phyloP scores from a whole-genome alignment of 1,140 invertebrate species.

The Nebria ingens region DNA sequence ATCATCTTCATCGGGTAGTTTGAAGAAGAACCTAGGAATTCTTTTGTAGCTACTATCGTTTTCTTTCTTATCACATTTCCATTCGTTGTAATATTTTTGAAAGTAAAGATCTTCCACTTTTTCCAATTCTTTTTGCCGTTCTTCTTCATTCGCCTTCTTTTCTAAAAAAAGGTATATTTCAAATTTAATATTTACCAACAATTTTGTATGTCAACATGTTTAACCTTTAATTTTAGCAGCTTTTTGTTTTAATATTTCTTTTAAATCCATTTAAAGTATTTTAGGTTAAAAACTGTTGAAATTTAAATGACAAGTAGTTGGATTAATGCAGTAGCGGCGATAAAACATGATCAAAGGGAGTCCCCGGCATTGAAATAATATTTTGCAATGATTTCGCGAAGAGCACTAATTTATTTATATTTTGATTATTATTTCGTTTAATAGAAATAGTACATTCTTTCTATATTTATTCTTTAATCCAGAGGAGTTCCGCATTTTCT shows the following conservation, averaged over 20 bases:
- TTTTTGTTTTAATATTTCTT: neutral
- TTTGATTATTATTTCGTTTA: neutral
- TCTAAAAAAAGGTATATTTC: too few relatives aligned
- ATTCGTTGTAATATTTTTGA: slow-evolving; percentile 42
- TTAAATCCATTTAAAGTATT: neutral
- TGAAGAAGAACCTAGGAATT: slow-evolving; percentile 72
- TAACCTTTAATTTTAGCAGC: neutral
- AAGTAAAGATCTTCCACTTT: slow-evolving; percentile 44
- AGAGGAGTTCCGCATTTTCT: too few relatives aligned
- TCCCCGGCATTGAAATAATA: neutral
- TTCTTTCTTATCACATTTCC: slow-evolving; percentile 40
- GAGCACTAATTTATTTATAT: neutral
- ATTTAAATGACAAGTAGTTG: neutral
- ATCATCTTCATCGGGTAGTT: slow-evolving; percentile 66
- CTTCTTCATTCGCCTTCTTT: slow-evolving; percentile 20
- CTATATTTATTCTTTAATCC: too few relatives aligned
- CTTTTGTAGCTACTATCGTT: slow-evolving; percentile 34
- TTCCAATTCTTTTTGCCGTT: slow-evolving; percentile 25
- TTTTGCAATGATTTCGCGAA: neutral
- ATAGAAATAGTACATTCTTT: neutral
- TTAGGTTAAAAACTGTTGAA: neutral
- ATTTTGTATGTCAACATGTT: neutral
- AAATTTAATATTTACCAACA: neutral
- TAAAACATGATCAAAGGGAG: too few relatives aligned
- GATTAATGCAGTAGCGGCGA: too few relatives aligned